Conservation (phyloP, 2,797 vertebrate genomes). For the Tinamus major region DNA sequence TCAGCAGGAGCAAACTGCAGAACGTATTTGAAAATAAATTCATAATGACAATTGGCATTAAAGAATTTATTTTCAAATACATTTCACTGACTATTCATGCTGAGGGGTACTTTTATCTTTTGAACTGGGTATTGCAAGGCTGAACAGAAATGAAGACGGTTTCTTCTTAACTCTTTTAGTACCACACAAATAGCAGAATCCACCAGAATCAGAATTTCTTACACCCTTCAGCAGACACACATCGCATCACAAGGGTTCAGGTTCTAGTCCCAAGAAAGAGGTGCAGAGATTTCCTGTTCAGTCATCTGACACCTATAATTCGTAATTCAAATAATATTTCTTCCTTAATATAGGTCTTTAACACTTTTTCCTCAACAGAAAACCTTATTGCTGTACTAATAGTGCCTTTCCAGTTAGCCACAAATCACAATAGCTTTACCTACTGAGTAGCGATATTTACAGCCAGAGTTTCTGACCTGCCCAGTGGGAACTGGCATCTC, state of each 20-base stretch:
- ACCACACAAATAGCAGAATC: not conserved
- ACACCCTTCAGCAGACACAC: not conserved
- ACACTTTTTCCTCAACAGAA: not conserved
- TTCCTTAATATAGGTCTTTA: not conserved
- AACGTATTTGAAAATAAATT: slow-evolving; percentile 53
- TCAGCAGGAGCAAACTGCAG: slow-evolving; percentile 45
- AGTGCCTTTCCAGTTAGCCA: not conserved
- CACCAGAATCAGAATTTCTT: not conserved
- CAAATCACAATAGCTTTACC: not conserved
- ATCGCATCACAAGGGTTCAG: not conserved
- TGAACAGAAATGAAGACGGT: not conserved
- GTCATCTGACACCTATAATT: not conserved
- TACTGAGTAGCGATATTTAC: not conserved
- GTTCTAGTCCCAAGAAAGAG: not conserved
- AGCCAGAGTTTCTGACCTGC: not conserved
- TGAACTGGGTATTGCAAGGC: slow-evolving; percentile 18
- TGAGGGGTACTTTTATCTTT: slow-evolving; percentile 50
- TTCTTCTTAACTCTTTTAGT: slow-evolving; percentile 55
- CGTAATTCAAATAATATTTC: not conserved
- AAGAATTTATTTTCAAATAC: slow-evolving; percentile 61
- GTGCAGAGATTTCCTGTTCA: not conserved
- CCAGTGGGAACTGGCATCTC: not conserved
- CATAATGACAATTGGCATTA: slow-evolving; percentile 34
- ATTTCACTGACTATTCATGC: not conserved
- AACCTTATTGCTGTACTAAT: not conserved